Percentiles rank a stretch among this genome's conserved stretches.
phyloP scores from a whole-genome alignment of 2,797 vertebrate genomes.

The Sciurus carolinensis region DNA sequence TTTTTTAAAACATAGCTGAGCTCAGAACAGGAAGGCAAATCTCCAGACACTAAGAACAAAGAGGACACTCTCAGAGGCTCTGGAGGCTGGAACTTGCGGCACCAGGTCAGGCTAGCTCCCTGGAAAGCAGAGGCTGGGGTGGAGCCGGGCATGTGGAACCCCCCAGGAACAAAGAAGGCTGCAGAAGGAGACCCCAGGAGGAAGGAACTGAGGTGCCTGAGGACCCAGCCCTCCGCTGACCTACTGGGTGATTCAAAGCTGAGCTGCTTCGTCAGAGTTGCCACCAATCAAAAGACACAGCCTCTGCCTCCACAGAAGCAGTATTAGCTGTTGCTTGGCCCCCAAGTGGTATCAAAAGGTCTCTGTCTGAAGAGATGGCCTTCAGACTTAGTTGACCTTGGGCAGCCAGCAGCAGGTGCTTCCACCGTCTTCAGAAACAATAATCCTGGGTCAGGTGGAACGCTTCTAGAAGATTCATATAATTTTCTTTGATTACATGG shows the following conservation, averaged over 20 bases:
- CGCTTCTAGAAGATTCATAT: background rate
- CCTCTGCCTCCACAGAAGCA: background rate
- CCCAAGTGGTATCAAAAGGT: background rate
- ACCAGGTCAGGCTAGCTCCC: background rate
- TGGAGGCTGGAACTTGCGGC: rapidly evolving
- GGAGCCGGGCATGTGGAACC: rapidly evolving
- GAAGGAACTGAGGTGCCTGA: background rate
- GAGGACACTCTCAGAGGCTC: background rate
- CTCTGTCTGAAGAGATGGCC: background rate
- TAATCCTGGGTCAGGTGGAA: background rate
- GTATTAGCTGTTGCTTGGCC: background rate
- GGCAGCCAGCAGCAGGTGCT: background rate
- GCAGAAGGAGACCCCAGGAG: too few species aligned
- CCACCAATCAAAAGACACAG: background rate
- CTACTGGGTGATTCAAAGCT: background rate
- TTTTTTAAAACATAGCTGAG: background rate
- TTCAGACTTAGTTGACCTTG: background rate
- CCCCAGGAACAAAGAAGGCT: rapidly evolving
- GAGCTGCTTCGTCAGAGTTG: background rate
- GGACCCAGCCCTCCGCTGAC: background rate
- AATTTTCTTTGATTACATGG: background rate
- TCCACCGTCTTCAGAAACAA: background rate
- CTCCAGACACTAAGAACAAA: background rate
- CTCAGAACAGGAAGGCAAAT: background rate
- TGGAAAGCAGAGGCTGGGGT: background rate